These are phyloP conservation scores for Phainopepla nitens DNA, from an alignment of 2,113 vertebrate species.

Conservation along the genomic window DNA sequence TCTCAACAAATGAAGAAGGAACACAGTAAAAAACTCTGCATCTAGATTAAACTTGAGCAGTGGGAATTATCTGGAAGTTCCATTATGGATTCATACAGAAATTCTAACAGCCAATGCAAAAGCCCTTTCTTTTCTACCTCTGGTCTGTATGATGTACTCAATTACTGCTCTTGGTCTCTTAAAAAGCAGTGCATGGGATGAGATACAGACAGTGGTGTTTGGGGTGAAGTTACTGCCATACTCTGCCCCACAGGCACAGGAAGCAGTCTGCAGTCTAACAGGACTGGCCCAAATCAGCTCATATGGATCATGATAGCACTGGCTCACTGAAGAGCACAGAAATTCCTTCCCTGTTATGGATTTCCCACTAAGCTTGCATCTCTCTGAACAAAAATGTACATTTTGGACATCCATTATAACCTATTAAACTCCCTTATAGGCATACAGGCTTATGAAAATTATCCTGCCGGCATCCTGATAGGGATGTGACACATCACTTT, in stretches of 20 bases:
- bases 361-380: not conserved
- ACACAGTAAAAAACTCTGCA: not conserved
- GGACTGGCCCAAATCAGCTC: not conserved
- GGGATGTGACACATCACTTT: fast-evolving
- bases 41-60: not conserved
- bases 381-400: not conserved
- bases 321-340: not conserved
- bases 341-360: not conserved
- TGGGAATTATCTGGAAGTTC: not conserved
- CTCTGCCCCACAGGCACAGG: not conserved
- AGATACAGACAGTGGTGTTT: too few species aligned
- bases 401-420: not conserved
- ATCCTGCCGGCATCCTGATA: not conserved
- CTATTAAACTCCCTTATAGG: not conserved
- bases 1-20: not conserved
- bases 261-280: not conserved
- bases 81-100: not conserved
- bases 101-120: not conserved
- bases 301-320: fast-evolving
- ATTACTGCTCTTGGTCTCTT: not conserved
- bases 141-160: not conserved
- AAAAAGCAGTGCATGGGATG: not conserved
- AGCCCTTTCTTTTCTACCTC: not conserved
- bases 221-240: not conserved
- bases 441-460: not conserved